A percentile compares a stretch with the other conserved stretches of the same genome.
These are phyloP conservation scores for Sinhomidia bicolor DNA, from an alignment of 2,888 invertebrate species.

Conservation along the genomic window DNA sequence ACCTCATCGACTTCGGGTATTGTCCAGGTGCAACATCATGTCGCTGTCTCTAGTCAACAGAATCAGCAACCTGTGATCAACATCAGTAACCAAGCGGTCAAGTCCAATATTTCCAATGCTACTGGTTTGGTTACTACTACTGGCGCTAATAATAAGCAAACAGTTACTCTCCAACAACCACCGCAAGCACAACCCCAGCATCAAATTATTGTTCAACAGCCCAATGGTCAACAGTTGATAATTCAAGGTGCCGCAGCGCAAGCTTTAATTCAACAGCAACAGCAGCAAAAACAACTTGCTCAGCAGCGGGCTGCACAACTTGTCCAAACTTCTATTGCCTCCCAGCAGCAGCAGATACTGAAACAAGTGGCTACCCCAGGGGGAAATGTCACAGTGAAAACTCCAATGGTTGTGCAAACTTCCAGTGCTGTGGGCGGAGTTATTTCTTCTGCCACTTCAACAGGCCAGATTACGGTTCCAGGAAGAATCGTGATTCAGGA, in stretches of 20 bases:
- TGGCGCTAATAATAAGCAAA: constrained; percentile 23
- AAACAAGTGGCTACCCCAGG: constrained; percentile 8
- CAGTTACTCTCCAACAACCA: constrained; percentile 45
- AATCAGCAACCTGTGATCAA: constrained; percentile 65
- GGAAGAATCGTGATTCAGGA: constrained; percentile 64
- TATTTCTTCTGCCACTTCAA: not conserved
- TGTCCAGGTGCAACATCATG: not conserved
- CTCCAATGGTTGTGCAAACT: constrained; percentile 6
- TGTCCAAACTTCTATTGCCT: constrained; percentile 18
- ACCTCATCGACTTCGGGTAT: not conserved
- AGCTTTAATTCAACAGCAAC: constrained; percentile 37
- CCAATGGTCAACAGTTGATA: constrained; percentile 41
- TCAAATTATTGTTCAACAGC: constrained; percentile 63
- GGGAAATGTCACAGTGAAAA: constrained; percentile 18
- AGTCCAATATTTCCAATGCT: constrained; percentile 49
- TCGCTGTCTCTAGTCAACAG: constrained; percentile 44
- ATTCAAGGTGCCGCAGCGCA: constrained; percentile 57
- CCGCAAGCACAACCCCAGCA: constrained; percentile 51
- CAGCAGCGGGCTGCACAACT: constrained; percentile 21
- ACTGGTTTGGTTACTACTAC: constrained; percentile 28
- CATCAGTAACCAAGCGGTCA: constrained; percentile 65
- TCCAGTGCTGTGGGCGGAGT: constrained; percentile 8
- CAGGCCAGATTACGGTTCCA: constrained; percentile 13
- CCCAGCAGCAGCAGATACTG: not conserved
- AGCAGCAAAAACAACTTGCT: constrained; percentile 13